phyloP scores from a whole-genome alignment of 2,888 invertebrate species.

The Choreutis nemorana region DNA sequence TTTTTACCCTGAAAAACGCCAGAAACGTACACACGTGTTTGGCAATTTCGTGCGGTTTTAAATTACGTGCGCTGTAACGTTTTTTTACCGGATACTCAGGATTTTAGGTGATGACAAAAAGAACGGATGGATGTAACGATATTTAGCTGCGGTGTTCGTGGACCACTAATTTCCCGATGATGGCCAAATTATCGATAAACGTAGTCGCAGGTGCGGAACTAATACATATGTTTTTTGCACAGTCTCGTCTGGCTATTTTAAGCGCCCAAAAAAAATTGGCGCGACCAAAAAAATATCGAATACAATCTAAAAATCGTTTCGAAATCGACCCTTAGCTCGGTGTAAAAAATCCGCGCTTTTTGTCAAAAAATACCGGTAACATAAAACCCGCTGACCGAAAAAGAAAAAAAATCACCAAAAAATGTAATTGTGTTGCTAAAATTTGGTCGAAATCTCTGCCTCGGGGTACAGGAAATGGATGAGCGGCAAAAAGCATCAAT shows the following conservation, averaged over 20 bases:
- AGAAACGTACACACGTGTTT: constrained; percentile 44
- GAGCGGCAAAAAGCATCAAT: constrained; percentile 46
- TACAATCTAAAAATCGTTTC: constrained; percentile 22
- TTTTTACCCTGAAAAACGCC: constrained; percentile 25
- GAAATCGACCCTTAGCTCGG: constrained; percentile 28
- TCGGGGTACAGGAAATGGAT: constrained; percentile 54
- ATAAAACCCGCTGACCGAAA: constrained; percentile 54
- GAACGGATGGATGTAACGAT: constrained; percentile 26
- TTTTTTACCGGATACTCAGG: constrained; percentile 50
- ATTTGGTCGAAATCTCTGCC: constrained; percentile 38
- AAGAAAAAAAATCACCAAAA: constrained; percentile 33
- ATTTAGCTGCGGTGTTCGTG: no score
- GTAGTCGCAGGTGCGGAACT: background rate
- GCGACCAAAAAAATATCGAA: constrained; percentile 17
- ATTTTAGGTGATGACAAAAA: constrained; percentile 38
- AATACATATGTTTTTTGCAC: constrained; percentile 23
- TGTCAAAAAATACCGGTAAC: constrained; percentile 32
- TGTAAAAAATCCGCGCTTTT: constrained; percentile 28
- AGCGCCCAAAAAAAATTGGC: constrained; percentile 1
- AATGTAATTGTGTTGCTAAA: constrained; percentile 53
- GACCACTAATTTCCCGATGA: no score
- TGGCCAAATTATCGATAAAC: constrained; percentile 19
- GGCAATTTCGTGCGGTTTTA: constrained; percentile 53
- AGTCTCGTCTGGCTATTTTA: constrained; percentile 3
- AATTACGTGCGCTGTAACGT: constrained; percentile 40